Base-by-base conservation (phyloP, 2,888 invertebrate species). In the Helleia helle region DNA sequence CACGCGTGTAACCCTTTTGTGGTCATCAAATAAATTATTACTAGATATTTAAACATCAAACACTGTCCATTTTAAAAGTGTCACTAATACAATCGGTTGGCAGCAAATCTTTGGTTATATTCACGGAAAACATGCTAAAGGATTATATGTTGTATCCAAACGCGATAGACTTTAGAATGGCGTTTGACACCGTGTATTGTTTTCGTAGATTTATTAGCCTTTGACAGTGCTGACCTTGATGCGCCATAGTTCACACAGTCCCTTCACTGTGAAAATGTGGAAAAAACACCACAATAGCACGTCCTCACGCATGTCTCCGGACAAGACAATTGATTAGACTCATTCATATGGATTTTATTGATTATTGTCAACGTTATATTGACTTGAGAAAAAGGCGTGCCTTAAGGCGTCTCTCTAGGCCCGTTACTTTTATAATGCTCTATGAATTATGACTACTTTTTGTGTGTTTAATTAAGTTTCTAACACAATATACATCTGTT, bases 201-300 rank as follows among this genome's bases (percentile, higher is more conserved):
- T 50, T 48, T 50, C 43, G 43, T 43, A 43, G 13, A 26, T 45
- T 36, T 40, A 69, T 65, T 62, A 65, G 73, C 70, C 66, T 77
- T 72, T 79, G 76, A 77, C 69, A 70, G 58, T 28, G 65, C 55
- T 73, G 74, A 81, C 83, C 83, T 83, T 80, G 73, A 55, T 45
- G 60, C 63, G 64, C 67, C 69, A 67, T 69, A 71, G 73, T 80
- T 79, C 80, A 73, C 76, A 79, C 80, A 73, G 74, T 70, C 83
- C 83, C 83, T 83, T 83, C 83, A 81, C 83, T 72, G 69, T 65
- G 73, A 58, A 77, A 80, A 76, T 75, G 70, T 73, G 70, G 72
- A 73, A 83, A 81, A 83, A 83, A 76, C 70, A 55, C 54, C 57
- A 79, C 81, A 83, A 83, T 80, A 60, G 71, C 58, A 58, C 57